Conservation (phyloP, 2,888 invertebrate species). For the Morinoia aosen region DNA sequence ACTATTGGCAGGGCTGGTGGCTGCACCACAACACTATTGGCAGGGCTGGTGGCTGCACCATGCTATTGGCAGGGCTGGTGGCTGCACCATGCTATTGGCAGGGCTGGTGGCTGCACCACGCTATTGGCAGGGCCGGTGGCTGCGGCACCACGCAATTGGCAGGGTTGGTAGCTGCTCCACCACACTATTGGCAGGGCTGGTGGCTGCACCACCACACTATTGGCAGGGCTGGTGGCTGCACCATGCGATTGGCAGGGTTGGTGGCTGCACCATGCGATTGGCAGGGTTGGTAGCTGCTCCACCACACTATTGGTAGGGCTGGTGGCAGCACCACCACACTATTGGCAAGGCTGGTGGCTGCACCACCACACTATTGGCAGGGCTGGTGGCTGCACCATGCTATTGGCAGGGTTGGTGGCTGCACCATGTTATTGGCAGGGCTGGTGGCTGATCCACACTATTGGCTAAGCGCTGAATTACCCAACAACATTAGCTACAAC, state of each 20-base stretch:
- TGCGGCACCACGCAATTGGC: not conserved
- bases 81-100: not conserved
- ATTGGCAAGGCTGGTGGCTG: not conserved
- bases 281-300: too few relatives aligned
- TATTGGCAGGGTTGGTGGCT: too few relatives aligned
- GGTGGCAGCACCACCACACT: not conserved
- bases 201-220: not conserved
- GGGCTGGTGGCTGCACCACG: not conserved
- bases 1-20: not conserved
- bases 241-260: not conserved
- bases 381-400: not conserved
- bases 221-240: not conserved
- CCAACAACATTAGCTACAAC: too few relatives aligned
- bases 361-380: not conserved
- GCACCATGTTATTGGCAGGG: too few relatives aligned
- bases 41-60: not conserved
- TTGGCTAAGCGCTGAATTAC: not conserved
- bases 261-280: too few relatives aligned
- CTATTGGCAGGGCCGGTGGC: not conserved
- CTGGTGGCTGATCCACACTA: not conserved
- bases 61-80: too few relatives aligned
- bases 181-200: too few relatives aligned
- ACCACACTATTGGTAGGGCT: too few relatives aligned
- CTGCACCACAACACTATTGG: not conserved
- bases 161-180: not conserved